Evolutionary conservation across 2,888 invertebrate genomes (phyloP).

Genomic region (Hirtodrosophila duncani): DNA sequence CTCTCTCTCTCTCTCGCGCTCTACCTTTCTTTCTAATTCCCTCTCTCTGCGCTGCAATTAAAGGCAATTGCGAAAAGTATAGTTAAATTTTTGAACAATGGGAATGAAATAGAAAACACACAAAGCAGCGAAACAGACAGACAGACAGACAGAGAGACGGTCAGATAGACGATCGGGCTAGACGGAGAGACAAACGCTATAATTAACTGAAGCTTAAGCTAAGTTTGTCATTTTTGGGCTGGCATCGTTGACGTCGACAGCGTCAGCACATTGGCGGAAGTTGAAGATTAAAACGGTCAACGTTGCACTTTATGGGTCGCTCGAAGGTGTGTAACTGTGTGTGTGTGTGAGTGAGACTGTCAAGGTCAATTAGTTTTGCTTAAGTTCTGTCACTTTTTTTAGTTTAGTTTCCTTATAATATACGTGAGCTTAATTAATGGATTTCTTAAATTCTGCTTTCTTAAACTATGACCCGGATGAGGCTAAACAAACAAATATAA

Average conservation of each 20-base stretch:
- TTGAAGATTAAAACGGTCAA: slow-evolving; percentile 51
- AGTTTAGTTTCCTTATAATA: too few species aligned
- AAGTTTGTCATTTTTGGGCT: slow-evolving; percentile 27
- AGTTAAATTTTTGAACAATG: slow-evolving; percentile 35
- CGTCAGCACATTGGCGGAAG: slow-evolving; percentile 46
- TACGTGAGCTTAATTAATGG: too few species aligned
- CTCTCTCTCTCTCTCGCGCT: too few species aligned
- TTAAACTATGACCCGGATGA: too few species aligned
- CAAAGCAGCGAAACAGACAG: not conserved
- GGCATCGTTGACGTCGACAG: slow-evolving; percentile 13
- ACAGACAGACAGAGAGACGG: too few species aligned
- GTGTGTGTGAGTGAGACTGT: slow-evolving; percentile 20
- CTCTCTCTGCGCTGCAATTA: slow-evolving; percentile 37
- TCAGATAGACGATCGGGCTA: too few species aligned
- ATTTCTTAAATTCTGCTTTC: too few species aligned
- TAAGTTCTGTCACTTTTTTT: slow-evolving; percentile 50
- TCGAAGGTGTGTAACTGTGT: not conserved
- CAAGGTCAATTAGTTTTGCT: slow-evolving; percentile 62
- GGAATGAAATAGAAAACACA: slow-evolving; percentile 43
- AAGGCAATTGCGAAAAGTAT: slow-evolving; percentile 42
- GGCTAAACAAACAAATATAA: too few species aligned
- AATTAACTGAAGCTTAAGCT: slow-evolving; percentile 40
- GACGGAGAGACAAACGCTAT: slow-evolving; percentile 14
- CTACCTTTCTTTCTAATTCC: too few species aligned
- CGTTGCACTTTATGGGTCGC: slow-evolving; percentile 54